These are phyloP conservation scores for Hestina assimilis DNA, from an alignment of 1,140 invertebrate genomes.

Conservation along the genomic window DNA sequence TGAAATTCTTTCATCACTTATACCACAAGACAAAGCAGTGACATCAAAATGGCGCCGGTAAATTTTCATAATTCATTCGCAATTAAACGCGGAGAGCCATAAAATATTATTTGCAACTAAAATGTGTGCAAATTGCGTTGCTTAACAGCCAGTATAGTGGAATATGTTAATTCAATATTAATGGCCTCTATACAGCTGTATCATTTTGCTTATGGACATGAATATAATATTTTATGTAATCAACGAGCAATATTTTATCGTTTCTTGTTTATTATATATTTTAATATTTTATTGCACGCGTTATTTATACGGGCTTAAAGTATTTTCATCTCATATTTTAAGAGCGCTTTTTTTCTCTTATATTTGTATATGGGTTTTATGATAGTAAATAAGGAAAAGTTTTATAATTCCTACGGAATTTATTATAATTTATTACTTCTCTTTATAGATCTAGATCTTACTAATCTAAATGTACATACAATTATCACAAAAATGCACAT, in stretches of 20 bases:
- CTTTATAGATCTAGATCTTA: no score
- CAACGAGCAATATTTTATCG: conserved; percentile 1
- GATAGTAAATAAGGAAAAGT: no score
- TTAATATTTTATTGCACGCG: not conserved
- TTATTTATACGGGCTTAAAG: not conserved
- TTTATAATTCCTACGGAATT: no score
- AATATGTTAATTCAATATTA: conserved; percentile 34
- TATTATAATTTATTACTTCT: no score
- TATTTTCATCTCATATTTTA: no score
- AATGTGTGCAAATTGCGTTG: conserved; percentile 43
- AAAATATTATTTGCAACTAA: conserved; percentile 41
- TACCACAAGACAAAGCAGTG: conserved; percentile 19
- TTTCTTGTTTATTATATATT: not conserved
- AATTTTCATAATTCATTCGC: conserved; percentile 66
- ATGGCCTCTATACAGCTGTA: conserved; percentile 1
- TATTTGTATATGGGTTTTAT: no score
- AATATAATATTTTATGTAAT: conserved; percentile 4
- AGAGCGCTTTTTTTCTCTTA: no score
- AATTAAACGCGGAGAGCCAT: conserved; percentile 49
- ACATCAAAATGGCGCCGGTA: conserved; percentile 44
- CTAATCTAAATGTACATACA: no score
- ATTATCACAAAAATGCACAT: no score
- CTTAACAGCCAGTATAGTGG: conserved; percentile 38
- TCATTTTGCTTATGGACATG: not conserved
- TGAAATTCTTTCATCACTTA: not conserved